Evolutionary conservation across 2,888 invertebrate genomes (phyloP), one percentile per base, ranked within the genome.

Genomic region (Protophormia terraenovae): DNA sequence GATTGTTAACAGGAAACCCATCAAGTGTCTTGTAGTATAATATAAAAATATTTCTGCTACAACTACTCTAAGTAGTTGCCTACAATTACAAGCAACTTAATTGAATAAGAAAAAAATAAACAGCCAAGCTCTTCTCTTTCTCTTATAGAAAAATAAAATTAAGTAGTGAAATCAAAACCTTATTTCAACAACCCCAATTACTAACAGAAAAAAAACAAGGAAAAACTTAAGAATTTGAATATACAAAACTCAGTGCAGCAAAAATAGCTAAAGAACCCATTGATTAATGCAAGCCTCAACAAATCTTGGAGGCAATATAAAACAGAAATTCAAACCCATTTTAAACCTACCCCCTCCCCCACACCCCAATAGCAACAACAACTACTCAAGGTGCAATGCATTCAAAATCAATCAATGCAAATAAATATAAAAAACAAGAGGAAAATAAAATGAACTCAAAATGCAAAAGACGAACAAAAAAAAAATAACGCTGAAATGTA

Each of bases 11-110:
- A 88, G 86, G 91, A 91, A 91, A 90, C 91, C 91, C 91, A 90
- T 90, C 90, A 91, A 91, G 91, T 91, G 91, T 89, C 89, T 90
- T 89, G 50, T 29, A 64, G 53, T 55, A 53, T 64, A 64, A 64
- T 62, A 79, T 50, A 41, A 55, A 64, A 5, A 53, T 58, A 88
- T 90, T 89, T 89, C 89, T 89, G 89, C 89, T 89, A 90, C 90
- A 91, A 90, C 90, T 83, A 66, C 73, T 83, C 85, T 86, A 86
- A 86, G 86, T 84, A 82, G 84, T 62, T 84, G 82, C 85, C 71
- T 75, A 58, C 71, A 82, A 78, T 64, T 78, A 78, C 69, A 75
- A 83, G 53, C 66, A 50, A 71, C 38, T 66, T 53, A 50, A 75
- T 50, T 32, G 45, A 45, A 75, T 35, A 35, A 58, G 12, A n/a